A percentile compares a stretch with the other conserved stretches of the same genome.
Conservation (phyloP, 2,797 vertebrate genomes). For the Lagodon rhomboides region DNA sequence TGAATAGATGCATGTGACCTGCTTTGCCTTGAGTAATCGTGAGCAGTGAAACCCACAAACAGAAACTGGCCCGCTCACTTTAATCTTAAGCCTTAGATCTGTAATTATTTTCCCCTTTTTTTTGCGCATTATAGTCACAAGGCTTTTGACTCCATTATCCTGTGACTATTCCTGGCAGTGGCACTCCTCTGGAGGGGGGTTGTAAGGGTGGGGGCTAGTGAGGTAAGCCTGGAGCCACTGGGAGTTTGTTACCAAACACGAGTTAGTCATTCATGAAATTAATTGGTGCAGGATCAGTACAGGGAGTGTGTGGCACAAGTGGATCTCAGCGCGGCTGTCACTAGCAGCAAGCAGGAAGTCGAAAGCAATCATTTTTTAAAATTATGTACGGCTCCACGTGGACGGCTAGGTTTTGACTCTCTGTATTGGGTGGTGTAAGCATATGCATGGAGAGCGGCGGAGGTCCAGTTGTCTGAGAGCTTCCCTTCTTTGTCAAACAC, state of each 20-base stretch:
- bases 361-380: conserved; percentile 19
- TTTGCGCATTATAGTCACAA: conserved; percentile 53
- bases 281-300: conserved; percentile 81
- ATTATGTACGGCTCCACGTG: not conserved
- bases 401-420: not conserved
- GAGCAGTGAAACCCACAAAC: conserved; percentile 8
- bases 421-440: not conserved
- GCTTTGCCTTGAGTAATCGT: conserved; percentile 21
- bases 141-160: conserved; percentile 75
- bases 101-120: conserved; percentile 63
- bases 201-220: conserved; percentile 46
- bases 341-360: conserved; percentile 51
- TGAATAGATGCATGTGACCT: not conserved
- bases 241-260: conserved; percentile 83
- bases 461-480: not conserved
- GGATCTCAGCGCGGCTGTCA: conserved; percentile 54
- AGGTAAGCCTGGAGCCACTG: conserved; percentile 74
- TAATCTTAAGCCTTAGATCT: conserved; percentile 68
- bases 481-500: conserved; percentile 31
- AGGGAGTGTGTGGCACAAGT: conserved; percentile 65
- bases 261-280: conserved; percentile 88
- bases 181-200: conserved; percentile 43
- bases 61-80: conserved; percentile 48
- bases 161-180: conserved; percentile 70
- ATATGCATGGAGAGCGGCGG: conserved; percentile 22